These are phyloP conservation scores for Zosterops pallidus DNA, from an alignment of 2,113 vertebrate genomes.

Conservation along the genomic window DNA sequence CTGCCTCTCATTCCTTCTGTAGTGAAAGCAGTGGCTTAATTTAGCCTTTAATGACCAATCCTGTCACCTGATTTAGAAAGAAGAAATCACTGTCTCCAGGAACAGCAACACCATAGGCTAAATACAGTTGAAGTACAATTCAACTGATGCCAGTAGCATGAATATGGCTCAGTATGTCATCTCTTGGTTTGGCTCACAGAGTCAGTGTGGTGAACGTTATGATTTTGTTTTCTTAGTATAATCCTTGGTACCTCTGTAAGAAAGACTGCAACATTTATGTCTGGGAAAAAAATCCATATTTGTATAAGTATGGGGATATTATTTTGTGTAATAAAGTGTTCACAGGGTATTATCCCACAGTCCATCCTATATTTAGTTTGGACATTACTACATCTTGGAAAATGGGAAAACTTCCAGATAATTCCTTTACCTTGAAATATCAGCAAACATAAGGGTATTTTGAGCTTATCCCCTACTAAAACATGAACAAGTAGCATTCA, in stretches of 20 bases:
- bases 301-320: slow-evolving; percentile 63
- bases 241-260: neutral
- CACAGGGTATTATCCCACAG: slow-evolving; percentile 69
- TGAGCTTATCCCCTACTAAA: slow-evolving; percentile 57
- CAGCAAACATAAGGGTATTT: slow-evolving; percentile 69
- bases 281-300: slow-evolving; percentile 53
- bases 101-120: neutral
- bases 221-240: neutral
- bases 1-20: neutral
- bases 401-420: slow-evolving; percentile 73
- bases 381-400: slow-evolving; percentile 72
- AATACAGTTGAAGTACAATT: neutral
- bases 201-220: neutral
- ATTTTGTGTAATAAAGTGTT: slow-evolving; percentile 67
- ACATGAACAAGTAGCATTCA: slow-evolving; percentile 49
- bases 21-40: neutral
- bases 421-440: slow-evolving; percentile 77
- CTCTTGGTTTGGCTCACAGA: neutral
- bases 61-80: slow-evolving; percentile 10
- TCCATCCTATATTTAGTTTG: slow-evolving; percentile 71
- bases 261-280: neutral
- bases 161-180: neutral
- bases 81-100: neutral
- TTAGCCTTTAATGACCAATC: neutral
- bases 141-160: neutral